Evolutionary conservation across 2,797 vertebrate species (phyloP), one percentile per base, ranked within the genome.

Genomic region (Astyanax mexicanus): DNA sequence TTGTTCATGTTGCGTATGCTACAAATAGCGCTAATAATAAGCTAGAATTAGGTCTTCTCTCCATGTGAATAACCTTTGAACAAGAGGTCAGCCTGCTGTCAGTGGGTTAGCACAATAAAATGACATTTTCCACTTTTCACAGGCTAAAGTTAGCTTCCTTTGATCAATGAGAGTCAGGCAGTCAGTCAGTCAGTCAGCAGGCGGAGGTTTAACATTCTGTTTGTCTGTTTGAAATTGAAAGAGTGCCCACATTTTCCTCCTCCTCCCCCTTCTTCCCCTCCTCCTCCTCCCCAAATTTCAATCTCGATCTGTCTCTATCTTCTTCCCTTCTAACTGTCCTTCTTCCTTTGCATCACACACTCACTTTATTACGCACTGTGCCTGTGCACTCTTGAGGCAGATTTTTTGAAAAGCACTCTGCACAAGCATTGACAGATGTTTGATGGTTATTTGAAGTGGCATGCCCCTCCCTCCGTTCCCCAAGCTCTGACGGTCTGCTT

Each of bases 151-250:
- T 79, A 75, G 66, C 72, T 21, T 73, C 32, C 21, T 8, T 23
- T 62, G 35, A 78, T 83, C 81, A 57, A 66, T 84, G 51, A 76
- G 27, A 8, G 45, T 81, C 72, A 79, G 76, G 64, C 77, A 79
- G 44, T 68, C 60, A 75, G 51, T n/a, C n/a, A n/a, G n/a, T n/a
- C n/a, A n/a, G n/a, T 74, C 49, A 65, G 61, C 72, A 29, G 66
- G 44, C 57, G 75, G 70, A 79, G 70, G 74, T 73, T 69, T 74
- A 61, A 67, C 64, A 76, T n/a, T n/a, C n/a, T n/a, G 64, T 80
- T 81, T 72, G 47, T 69, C 69, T 82, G 67, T 82, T 80, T 72
- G 58, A 84, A 83, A 80, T 84, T 42, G 54, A 72, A 60, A 80
- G 71, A 13, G 49, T 66, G 60, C 66, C 40, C 57, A 35, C 66